Conservation (phyloP, 2,888 invertebrate species). For the Cheilosia grossa region DNA sequence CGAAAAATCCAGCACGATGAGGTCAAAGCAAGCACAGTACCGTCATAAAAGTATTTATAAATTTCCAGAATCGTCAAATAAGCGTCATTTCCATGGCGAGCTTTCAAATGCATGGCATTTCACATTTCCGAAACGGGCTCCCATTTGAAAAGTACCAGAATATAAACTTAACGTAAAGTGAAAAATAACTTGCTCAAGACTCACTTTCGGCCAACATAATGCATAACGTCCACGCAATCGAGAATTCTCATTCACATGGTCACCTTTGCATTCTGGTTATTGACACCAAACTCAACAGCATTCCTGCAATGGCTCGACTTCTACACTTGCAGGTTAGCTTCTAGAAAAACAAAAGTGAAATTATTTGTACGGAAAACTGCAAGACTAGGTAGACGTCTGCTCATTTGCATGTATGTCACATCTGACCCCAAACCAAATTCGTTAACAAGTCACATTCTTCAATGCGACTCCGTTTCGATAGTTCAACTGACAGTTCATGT, state of each 20-base stretch:
- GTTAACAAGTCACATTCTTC: constrained; percentile 1
- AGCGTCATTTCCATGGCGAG: too few species aligned
- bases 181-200: background rate
- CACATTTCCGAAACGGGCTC: too few species aligned
- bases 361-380: constrained; percentile 11
- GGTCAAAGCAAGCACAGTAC: too few species aligned
- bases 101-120: too few species aligned
- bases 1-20: too few species aligned
- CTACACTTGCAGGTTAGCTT: background rate
- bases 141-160: too few species aligned
- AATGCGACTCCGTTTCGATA: background rate
- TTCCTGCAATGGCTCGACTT: background rate
- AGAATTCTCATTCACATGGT: constrained; percentile 6
- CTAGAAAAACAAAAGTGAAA: constrained; percentile 38
- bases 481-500: constrained; percentile 13
- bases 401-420: constrained; percentile 38
- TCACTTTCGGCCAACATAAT: background rate
- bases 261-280: constrained; percentile 18
- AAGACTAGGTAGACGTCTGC: too few species aligned
- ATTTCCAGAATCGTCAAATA: too few species aligned
- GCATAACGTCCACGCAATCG: background rate
- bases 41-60: too few species aligned
- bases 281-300: constrained; percentile 15
- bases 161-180: background rate
- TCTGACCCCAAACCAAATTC: constrained; percentile 25